A percentile compares a stretch with the other conserved stretches of the same genome.
phyloP scores from a whole-genome alignment of 2,113 vertebrate genomes.

The Panthera uncia region DNA sequence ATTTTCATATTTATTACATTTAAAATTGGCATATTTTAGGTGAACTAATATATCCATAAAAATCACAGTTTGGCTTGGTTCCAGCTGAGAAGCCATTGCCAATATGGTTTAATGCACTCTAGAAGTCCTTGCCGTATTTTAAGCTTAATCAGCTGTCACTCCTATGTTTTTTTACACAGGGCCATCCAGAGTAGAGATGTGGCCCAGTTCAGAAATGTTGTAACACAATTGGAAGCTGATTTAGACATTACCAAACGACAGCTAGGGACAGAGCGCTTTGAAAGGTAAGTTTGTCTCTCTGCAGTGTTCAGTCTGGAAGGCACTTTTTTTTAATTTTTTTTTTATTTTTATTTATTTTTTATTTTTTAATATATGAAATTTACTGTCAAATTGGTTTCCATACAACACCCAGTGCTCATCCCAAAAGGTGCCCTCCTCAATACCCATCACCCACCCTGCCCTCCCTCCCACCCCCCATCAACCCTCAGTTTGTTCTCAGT shows the following conservation, averaged over 20 bases:
- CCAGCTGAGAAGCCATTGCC: neutral
- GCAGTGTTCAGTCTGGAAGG: neutral
- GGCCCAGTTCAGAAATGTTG: slow-evolving; percentile 85
- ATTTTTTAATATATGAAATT: too few species aligned
- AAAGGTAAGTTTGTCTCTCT: slow-evolving; percentile 83
- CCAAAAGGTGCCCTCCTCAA: too few species aligned
- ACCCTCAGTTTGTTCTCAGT: too few species aligned
- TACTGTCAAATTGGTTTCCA: too few species aligned
- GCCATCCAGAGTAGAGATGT: slow-evolving; percentile 83
- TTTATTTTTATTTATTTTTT: too few species aligned
- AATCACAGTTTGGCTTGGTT: neutral
- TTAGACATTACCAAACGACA: slow-evolving; percentile 88
- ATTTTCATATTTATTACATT: neutral
- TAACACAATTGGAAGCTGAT: slow-evolving; percentile 85
- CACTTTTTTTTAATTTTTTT: neutral
- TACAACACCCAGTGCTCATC: too few species aligned
- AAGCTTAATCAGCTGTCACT: slow-evolving; percentile 38
- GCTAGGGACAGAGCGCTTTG: slow-evolving; percentile 86
- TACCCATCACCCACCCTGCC: too few species aligned
- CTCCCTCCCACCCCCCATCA: too few species aligned
- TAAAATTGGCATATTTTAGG: neutral
- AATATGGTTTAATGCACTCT: slow-evolving; percentile 42
- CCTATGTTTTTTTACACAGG: slow-evolving; percentile 69
- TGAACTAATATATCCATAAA: neutral
- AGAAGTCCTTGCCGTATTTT: slow-evolving; percentile 26